Evolutionary conservation across 2,888 invertebrate species (phyloP), one percentile per base, ranked within the genome.

Genomic region (Mythimna ferrago): DNA sequence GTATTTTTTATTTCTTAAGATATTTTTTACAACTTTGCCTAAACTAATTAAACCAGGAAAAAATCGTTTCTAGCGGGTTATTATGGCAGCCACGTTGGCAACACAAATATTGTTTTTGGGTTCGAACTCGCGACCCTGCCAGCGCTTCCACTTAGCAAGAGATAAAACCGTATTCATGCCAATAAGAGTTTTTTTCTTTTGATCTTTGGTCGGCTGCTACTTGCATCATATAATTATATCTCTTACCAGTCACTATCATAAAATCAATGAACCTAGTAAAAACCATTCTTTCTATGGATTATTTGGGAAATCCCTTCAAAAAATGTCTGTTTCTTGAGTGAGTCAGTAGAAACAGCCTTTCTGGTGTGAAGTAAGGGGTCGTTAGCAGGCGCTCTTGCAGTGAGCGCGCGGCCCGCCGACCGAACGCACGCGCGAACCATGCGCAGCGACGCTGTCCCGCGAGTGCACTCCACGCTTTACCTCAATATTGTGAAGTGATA

Each of bases 401-500:
- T 94, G 90, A 92, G 92, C 92, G 93, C 92, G 92, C 93, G 93
- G 92, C 93, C 91, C 88, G 90, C 93, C 84, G 69, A 88, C 86
- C 89, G 92, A 90, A 83, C 90, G 92, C 92, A 90, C 93, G 90
- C 91, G 88, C 91, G 87, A 89, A 93, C 87, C 91, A 95, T 95
- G 95, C 93, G 91, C 92, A 89, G 87, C 87, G 87, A 89, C 86
- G 80, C 61, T 61, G 83, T 82, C 81, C 78, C 95, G 95, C 94
- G 95, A 94, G 94, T 96, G 95, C 83, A 88, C 88, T 85, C 84
- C 85, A 89, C 90, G 85, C 86, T 87, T 87, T 89, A 90, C 88
- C 82, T 84, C 85, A 89, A 92, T 82, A 89, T 88, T 90, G 94
- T 95, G 94, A 93, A 95, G 95, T 95, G 95, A 94, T 86, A 87